Evolutionary conservation across 2,888 invertebrate genomes (phyloP), one percentile per base, ranked within the genome.

Genomic region (Helobdella robusta): DNA sequence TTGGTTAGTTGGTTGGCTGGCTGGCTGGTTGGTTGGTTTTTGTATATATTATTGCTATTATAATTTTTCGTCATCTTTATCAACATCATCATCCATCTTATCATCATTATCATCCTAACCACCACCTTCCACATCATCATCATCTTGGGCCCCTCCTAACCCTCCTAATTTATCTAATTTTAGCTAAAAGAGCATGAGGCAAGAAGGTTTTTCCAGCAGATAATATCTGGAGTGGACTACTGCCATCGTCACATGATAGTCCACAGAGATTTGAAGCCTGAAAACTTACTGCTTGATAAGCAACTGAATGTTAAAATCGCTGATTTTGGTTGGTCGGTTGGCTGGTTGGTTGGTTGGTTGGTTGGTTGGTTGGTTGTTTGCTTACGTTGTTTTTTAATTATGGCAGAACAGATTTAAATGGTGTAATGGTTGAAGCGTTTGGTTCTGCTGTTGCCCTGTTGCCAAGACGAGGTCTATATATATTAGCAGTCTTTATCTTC

Each of bases 161-260:
- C n/a, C n/a, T n/a, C n/a, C n/a, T n/a, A n/a, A n/a, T n/a, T n/a
- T n/a, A n/a, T 44, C 8, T 62, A 8, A 20, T 30, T 23, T 25
- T 75, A 84, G 83, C 83, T 99, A 68, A 97, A 95, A 81, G 97
- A 98, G 77, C 87, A 89, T 73, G 97, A 99, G 79, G 98, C 98
- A 0, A 83, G 97, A 23, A 84, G 95, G 72, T 99, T 99, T 82
- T 98, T 99, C 79, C 98, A 99, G 80, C 98, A 99, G 81, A 98
- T 99, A 65, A 97, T 99, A 72, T 95, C 95, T 0, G 97, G 95
- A 1, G 92, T 99, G 3, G 97, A 98, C 81, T 99, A 99, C 80
- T 99, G 98, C 75, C 98, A 99, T 79, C 84, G 97, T 59, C 97
- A 98, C 77, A 97, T 97, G 97, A 95, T 98, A 70, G 98, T 98